A percentile compares a stretch with the other conserved stretches of the same genome.
These are phyloP conservation scores for Caenorhabditis sinica DNA, from an alignment of 2,888 invertebrate species.

Conservation along the genomic window DNA sequence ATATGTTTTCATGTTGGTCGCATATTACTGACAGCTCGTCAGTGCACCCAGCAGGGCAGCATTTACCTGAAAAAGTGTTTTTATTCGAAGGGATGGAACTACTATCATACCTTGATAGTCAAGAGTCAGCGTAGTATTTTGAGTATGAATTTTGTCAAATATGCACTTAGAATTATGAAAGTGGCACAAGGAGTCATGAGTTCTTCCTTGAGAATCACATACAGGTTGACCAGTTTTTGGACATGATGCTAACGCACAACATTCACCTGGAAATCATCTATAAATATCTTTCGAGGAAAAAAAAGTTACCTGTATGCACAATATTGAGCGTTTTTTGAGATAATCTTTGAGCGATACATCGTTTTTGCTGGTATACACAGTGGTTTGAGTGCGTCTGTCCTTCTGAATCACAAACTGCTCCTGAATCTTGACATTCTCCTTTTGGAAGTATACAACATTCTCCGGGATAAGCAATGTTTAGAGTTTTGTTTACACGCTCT, in stretches of 20 bases:
- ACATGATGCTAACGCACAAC: conserved; percentile 76
- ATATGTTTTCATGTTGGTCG: conserved; percentile 75
- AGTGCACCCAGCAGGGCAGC: conserved; percentile 72
- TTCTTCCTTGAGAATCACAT: conserved; percentile 76
- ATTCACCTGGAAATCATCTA: conserved; percentile 71
- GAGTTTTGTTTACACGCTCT: conserved; percentile 65
- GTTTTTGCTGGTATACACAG: conserved; percentile 77
- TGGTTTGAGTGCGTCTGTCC: conserved; percentile 73
- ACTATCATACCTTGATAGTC: conserved; percentile 70
- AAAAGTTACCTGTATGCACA: conserved; percentile 71
- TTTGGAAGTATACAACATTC: conserved; percentile 72
- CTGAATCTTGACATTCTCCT: conserved; percentile 69
- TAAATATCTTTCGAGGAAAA: background rate
- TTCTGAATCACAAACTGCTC: conserved; percentile 77
- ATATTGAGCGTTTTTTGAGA: conserved; percentile 70
- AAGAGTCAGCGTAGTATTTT: conserved; percentile 66
- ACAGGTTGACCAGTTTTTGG: conserved; percentile 73
- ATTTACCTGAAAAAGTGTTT: conserved; percentile 64
- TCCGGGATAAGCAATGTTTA: conserved; percentile 73
- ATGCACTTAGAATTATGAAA: conserved; percentile 80
- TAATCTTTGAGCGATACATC: conserved; percentile 73
- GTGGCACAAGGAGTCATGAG: conserved; percentile 77
- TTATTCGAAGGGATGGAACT: background rate
- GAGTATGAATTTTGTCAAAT: conserved; percentile 76
- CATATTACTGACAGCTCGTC: conserved; percentile 70